Percentiles rank a stretch among this genome's conserved stretches.
Conservation (phyloP, 2,797 vertebrate species). For the Acipenser transmontanus region DNA sequence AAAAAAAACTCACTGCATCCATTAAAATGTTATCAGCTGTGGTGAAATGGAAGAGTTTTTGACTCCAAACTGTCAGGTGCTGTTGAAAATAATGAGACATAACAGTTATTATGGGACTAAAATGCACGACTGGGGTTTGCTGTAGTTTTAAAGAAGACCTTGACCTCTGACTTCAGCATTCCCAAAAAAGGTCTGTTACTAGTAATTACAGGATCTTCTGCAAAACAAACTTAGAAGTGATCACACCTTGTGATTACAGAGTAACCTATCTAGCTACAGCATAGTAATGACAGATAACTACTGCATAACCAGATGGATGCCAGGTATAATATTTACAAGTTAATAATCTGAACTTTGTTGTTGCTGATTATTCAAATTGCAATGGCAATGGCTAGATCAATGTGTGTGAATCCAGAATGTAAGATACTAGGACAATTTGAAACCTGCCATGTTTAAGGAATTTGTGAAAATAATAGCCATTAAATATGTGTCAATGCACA, state of each 20-base stretch:
- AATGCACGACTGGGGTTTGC: constrained; percentile 41
- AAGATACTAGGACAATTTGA: too few species aligned
- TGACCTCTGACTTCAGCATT: constrained; percentile 54
- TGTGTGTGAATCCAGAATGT: neutral
- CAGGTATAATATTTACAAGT: constrained; percentile 8
- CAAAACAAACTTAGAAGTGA: constrained; percentile 23
- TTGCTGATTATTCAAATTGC: constrained; percentile 6
- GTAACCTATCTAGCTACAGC: neutral
- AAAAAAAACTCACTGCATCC: constrained; percentile 6
- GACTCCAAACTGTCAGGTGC: constrained; percentile 25
- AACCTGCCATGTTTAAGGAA: too few species aligned
- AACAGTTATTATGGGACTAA: constrained; percentile 58
- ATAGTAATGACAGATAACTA: neutral
- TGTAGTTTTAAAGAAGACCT: constrained; percentile 37
- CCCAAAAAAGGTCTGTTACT: constrained; percentile 46
- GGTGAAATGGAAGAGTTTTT: constrained; percentile 28
- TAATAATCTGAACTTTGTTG: constrained; percentile 22
- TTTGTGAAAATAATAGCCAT: too few species aligned
- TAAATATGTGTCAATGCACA: too few species aligned
- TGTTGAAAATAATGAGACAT: constrained; percentile 55
- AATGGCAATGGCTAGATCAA: neutral
- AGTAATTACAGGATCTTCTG: constrained; percentile 43
- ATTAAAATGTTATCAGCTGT: constrained; percentile 9
- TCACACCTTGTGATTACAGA: constrained; percentile 17
- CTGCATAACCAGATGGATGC: constrained; percentile 3